Conservation (phyloP, 1,140 invertebrate genomes). For the Microplitis demolitor region DNA sequence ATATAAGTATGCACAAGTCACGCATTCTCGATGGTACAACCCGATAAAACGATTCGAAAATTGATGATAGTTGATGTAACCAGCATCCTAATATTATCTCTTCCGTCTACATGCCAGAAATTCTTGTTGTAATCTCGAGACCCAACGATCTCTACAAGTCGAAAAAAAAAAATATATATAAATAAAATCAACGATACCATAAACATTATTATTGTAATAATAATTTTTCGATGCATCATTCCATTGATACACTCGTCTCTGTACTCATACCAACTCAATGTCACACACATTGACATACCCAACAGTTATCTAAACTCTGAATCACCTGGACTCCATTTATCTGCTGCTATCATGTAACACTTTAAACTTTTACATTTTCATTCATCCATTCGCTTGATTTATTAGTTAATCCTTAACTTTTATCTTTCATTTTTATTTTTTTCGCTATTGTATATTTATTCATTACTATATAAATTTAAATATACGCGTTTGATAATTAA, state of each 20-base stretch:
- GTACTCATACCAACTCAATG: no score
- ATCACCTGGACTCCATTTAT: no score
- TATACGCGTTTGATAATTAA: no score
- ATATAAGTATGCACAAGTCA: conserved; percentile 5
- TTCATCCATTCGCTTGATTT: no score
- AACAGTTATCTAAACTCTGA: no score
- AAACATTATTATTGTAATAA: not conserved
- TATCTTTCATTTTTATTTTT: not conserved
- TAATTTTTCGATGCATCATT: not conserved
- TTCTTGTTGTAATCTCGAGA: not conserved
- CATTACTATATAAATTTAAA: not conserved
- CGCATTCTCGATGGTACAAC: conserved; percentile 5
- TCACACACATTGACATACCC: no score
- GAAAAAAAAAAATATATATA: not conserved
- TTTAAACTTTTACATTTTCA: no score
- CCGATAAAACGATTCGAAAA: not conserved
- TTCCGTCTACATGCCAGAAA: not conserved
- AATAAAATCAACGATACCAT: not conserved
- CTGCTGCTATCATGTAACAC: no score
- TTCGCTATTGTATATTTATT: not conserved
- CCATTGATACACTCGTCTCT: not conserved
- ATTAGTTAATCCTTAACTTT: no score
- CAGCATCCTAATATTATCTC: conserved; percentile 16
- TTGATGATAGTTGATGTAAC: conserved; percentile 12
- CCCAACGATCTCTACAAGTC: no score